Conservation (phyloP, 2,888 invertebrate species). For the Perdita meconis region DNA sequence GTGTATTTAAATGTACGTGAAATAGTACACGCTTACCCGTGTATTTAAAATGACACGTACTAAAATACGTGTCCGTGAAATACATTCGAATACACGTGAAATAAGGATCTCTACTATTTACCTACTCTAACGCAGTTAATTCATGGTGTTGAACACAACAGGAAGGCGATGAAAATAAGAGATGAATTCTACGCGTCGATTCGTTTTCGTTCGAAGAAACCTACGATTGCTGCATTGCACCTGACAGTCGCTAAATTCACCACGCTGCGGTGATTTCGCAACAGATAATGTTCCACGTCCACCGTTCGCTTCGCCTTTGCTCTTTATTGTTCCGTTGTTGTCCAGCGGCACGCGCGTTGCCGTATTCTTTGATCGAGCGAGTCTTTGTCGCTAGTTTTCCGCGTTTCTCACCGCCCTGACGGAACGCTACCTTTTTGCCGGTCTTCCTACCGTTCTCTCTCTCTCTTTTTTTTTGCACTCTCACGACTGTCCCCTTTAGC, state of each 20-base stretch:
- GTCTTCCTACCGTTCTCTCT: conserved; percentile 21
- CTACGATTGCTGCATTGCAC: too few species aligned
- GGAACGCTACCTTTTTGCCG: conserved; percentile 39
- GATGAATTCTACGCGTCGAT: conserved; percentile 66
- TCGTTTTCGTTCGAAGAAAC: conserved; percentile 43
- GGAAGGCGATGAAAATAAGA: conserved; percentile 22
- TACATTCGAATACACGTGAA: too few species aligned
- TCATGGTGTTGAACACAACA: too few species aligned
- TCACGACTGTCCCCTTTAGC: conserved; percentile 6
- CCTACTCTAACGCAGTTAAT: too few species aligned
- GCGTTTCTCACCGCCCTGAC: conserved; percentile 37
- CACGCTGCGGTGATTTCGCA: conserved; percentile 66
- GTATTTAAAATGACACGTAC: too few species aligned
- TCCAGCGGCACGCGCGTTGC: conserved; percentile 18
- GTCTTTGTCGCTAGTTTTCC: conserved; percentile 59
- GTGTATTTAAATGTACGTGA: too few species aligned
- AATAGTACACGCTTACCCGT: too few species aligned
- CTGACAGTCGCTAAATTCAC: conserved; percentile 73
- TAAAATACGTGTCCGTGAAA: too few species aligned
- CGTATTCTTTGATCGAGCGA: conserved; percentile 56
- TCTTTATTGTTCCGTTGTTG: conserved; percentile 4
- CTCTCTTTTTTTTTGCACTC: conserved; percentile 1
- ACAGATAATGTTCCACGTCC: conserved; percentile 63
- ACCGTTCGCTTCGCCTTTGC: background rate
- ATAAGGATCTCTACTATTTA: too few species aligned